These are phyloP conservation scores for Tetragonula clypearis DNA, from an alignment of 1,140 invertebrate genomes.

Conservation along the genomic window DNA sequence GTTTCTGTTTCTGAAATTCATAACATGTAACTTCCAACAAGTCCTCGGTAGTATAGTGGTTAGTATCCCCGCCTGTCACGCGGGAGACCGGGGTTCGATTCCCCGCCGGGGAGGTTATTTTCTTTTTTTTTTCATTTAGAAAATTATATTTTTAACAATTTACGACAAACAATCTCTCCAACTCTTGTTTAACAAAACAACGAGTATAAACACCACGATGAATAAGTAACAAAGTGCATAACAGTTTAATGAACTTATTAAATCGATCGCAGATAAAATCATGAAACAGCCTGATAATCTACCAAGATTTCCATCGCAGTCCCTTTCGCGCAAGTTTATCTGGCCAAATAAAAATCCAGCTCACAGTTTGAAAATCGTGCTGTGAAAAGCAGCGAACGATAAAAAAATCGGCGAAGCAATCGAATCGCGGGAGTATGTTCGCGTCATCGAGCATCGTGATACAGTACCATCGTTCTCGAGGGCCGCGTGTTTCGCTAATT, in stretches of 20 bases:
- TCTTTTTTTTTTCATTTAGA: not conserved
- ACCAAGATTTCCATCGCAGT: not conserved
- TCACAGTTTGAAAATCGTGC: not conserved
- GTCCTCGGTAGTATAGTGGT: conserved; percentile 24
- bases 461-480: conserved; percentile 12
- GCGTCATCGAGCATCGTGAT: conserved; percentile 18
- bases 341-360: not conserved
- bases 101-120: conserved; percentile 13
- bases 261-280: no score
- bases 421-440: not conserved
- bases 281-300: not conserved
- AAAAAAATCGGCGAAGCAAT: not conserved
- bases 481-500: conserved; percentile 34
- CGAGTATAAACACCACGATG: no score
- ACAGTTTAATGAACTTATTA: no score
- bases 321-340: not conserved
- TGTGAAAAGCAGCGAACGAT: not conserved
- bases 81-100: conserved; percentile 43
- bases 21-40: rapidly evolving
- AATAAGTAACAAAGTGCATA: no score
- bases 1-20: rapidly evolving
- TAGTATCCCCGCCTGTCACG: conserved; percentile 12
- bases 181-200: no score
- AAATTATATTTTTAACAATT: not conserved
- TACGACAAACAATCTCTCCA: no score